phyloP scores from a whole-genome alignment of 2,797 vertebrate species.

The Spinus pinus region DNA sequence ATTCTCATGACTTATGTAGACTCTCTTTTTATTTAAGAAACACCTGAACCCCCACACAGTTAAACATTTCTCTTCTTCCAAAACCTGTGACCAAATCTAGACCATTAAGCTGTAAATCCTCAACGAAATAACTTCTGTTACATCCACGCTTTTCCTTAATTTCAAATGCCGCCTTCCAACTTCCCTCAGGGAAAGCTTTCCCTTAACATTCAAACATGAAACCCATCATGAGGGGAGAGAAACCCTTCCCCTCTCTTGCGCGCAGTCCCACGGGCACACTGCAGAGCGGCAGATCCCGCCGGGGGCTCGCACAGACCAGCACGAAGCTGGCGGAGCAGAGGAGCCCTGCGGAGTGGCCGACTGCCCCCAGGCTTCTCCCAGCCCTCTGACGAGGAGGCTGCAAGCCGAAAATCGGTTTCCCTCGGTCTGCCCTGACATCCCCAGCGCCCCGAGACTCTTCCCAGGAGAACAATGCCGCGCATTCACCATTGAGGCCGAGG shows the following conservation, averaged over 20 bases:
- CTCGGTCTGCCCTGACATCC: not conserved
- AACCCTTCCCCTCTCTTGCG: not conserved
- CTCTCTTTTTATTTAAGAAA: not conserved
- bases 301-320: not conserved
- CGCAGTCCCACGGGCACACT: not conserved
- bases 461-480: conserved; percentile 25
- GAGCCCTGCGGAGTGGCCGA: not conserved
- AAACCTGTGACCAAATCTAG: not conserved
- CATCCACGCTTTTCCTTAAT: not conserved
- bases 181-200: not conserved
- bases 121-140: not conserved
- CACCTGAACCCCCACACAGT: not conserved
- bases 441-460: conserved; percentile 7
- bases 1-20: not conserved
- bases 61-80: not conserved
- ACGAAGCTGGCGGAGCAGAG: not conserved
- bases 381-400: not conserved
- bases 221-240: not conserved
- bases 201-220: not conserved
- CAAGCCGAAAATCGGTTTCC: conserved; percentile 7
- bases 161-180: not conserved
- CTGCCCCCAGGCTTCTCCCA: not conserved
- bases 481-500: conserved; percentile 25
- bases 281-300: not conserved
- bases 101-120: not conserved